Evolutionary conservation across 2,113 vertebrate species (phyloP), one percentile per base, ranked within the genome.

Genomic region (Chloebia gouldiae): DNA sequence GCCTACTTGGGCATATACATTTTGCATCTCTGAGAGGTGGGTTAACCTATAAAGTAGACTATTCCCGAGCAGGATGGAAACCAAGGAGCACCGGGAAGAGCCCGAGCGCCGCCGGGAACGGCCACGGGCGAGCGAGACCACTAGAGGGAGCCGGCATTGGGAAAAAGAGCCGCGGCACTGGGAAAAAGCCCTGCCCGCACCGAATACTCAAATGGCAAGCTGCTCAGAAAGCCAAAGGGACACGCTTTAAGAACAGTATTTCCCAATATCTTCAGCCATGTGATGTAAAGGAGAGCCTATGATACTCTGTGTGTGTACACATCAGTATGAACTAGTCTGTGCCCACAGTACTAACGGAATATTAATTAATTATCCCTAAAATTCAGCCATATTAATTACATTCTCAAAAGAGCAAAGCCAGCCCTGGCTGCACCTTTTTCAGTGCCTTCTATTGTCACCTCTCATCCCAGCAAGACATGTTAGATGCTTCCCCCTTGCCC

Each of bases 71-170:
- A 42, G 23, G 47, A 60, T 8, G 47, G 51, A 37, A 61, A 15
- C 10, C 14, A 27, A 2, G 18, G 56, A 56, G 65, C 57, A 1
- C 7, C 56, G 30, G 84, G 30, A 13, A 2, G 44, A 11, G 45
- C n/a, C 45, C 35, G 10, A 15, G 24, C 30, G 28, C 61, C 21
- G 28, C 28, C 50, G 42, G 82, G 9, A 31, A 28, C 6, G 23
- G 14, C 65, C 54, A 11, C 12, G n/a, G 70, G 71, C 22, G 12
- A 8, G 17, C 7, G 54, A 2, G n/a, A 40, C 93, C 94, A 18
- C 92, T 33, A 97, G 95, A 92, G 93, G 96, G 94, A 88, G 90
- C 92, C 5, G 64, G 47, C 13, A 91, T 40, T 45, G 82, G 90
- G n/a, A n/a, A n/a, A n/a, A n/a, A n/a, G n/a, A n/a, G 69, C 72